phyloP scores from a whole-genome alignment of 2,113 vertebrate genomes.

The Leptobrachium leishanense region DNA sequence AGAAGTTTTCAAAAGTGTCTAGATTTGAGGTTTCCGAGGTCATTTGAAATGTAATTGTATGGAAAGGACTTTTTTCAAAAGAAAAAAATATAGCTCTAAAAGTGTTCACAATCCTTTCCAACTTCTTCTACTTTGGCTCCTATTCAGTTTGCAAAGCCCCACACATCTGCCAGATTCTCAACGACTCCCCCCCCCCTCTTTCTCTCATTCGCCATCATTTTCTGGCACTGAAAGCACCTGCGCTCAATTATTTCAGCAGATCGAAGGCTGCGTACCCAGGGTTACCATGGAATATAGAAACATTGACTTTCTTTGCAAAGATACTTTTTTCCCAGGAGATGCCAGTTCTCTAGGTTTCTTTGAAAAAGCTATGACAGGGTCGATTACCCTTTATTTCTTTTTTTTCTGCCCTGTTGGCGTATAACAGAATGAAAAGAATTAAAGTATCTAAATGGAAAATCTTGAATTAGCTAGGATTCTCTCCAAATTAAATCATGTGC shows the following conservation, averaged over 20 bases:
- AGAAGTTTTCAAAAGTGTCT: no score
- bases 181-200: not conserved
- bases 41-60: no score
- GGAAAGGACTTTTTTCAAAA: not conserved
- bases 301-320: constrained; percentile 54
- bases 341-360: constrained; percentile 36
- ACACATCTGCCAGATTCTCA: constrained; percentile 2
- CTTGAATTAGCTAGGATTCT: not conserved
- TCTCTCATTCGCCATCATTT: not conserved
- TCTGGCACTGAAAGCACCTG: constrained; percentile 57
- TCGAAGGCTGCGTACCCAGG: constrained; percentile 42
- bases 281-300: constrained; percentile 60
- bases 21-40: no score
- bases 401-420: constrained; percentile 35
- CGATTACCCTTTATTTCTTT: constrained; percentile 6
- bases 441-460: constrained; percentile 16
- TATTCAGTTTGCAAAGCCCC: constrained; percentile 14
- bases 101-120: not conserved
- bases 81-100: constrained; percentile 21
- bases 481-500: not conserved
- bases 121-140: constrained; percentile 15
- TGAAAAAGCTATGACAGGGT: constrained; percentile 9
- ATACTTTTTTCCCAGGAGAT: constrained; percentile 54
- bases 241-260: constrained; percentile 6
- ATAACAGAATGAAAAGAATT: constrained; percentile 9